Percentiles rank a stretch among this genome's conserved stretches.
phyloP scores from a whole-genome alignment of 1,140 invertebrate genomes.

The Drusus annulatus region DNA sequence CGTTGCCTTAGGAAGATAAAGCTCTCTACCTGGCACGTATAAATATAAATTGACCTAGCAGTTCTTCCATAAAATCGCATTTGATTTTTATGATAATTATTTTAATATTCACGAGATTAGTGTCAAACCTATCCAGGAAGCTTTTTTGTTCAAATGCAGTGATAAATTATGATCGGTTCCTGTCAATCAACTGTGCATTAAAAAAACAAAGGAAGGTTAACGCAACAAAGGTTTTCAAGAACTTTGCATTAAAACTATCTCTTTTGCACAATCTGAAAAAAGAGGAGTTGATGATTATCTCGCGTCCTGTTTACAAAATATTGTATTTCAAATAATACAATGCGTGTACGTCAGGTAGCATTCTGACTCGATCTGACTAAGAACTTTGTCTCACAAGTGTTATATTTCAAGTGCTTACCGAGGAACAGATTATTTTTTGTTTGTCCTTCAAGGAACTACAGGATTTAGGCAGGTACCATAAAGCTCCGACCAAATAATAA shows the following conservation, averaged over 20 bases:
- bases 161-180: no score
- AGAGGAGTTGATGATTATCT: conserved; percentile 43
- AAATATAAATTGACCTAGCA: no score
- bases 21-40: no score
- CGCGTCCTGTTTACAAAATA: conserved; percentile 58
- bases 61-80: no score
- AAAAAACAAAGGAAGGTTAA: no score
- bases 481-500: background rate
- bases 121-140: no score
- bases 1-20: no score
- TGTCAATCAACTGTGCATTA: no score
- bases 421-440: conserved; percentile 13
- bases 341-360: conserved; percentile 55
- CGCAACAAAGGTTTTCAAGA: background rate
- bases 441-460: conserved; percentile 20
- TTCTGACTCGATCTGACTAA: conserved; percentile 36
- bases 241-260: conserved; percentile 15
- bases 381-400: conserved; percentile 23
- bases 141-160: no score
- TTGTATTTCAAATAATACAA: conserved; percentile 54
- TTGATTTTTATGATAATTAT: no score
- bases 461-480: conserved; percentile 2
- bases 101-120: no score
- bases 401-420: conserved; percentile 25
- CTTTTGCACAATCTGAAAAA: conserved; percentile 42